Conservation (phyloP, 2,797 vertebrate species). For the Trachurus trachurus region DNA sequence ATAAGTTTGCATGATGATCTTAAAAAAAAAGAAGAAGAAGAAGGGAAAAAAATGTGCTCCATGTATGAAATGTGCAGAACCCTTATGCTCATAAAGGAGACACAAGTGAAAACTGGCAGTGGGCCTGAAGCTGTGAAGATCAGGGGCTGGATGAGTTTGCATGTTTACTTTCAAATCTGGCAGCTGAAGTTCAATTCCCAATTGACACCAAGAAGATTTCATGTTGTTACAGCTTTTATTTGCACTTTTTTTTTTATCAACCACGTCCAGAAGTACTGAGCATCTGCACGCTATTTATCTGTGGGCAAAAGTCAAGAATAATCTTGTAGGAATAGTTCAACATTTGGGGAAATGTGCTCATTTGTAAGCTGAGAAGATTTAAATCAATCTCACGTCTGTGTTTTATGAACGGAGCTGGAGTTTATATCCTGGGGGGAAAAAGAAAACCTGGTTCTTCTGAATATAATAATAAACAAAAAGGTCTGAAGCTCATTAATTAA, state of each 20-base stretch:
- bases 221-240: constrained; percentile 8
- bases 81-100: background rate
- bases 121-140: constrained; percentile 20
- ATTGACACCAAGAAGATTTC: background rate
- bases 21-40: background rate
- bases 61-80: constrained; percentile 2
- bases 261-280: background rate
- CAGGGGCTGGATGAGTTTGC: background rate
- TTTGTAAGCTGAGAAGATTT: background rate
- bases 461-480: too few relatives aligned
- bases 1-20: constrained; percentile 1
- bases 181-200: constrained; percentile 17
- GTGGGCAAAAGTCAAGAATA: background rate
- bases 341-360: background rate
- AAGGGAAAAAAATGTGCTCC: background rate
- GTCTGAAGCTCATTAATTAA: too few relatives aligned
- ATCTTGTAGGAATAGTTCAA: background rate
- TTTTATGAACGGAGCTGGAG: background rate
- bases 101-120: constrained; percentile 1
- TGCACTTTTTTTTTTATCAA: background rate
- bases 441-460: too few relatives aligned
- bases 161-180: constrained; percentile 21
- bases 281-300: background rate
- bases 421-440: background rate
- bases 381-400: background rate